These are phyloP conservation scores for Eudemis profundana DNA, from an alignment of 2,888 invertebrate genomes.

Conservation along the genomic window DNA sequence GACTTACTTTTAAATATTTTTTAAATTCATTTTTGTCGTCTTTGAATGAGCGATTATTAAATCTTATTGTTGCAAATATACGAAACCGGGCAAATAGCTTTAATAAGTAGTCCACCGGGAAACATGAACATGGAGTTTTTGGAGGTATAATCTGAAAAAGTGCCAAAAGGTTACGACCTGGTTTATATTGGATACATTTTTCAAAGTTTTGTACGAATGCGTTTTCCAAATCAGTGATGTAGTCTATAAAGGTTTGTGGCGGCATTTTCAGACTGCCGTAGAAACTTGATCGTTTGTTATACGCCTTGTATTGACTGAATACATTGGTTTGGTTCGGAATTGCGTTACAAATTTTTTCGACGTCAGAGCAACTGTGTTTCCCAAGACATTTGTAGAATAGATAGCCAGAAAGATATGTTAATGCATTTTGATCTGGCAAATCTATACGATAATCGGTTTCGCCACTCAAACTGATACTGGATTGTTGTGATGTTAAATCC, in stretches of 20 bases:
- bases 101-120: too few species aligned
- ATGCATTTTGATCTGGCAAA: slow-evolving; percentile 40
- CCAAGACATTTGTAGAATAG: slow-evolving; percentile 39
- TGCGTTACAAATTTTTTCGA: too few species aligned
- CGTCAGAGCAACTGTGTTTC: slow-evolving; percentile 38
- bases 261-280: slow-evolving; percentile 37
- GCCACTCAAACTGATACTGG: slow-evolving; percentile 25
- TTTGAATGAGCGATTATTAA: background rate
- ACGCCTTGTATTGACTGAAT: slow-evolving; percentile 11
- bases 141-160: background rate
- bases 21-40: background rate
- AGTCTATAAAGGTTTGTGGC: slow-evolving; percentile 25
- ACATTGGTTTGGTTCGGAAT: slow-evolving; percentile 1
- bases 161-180: background rate
- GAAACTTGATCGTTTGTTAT: slow-evolving; percentile 24
- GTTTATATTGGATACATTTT: slow-evolving; percentile 12
- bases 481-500: background rate
- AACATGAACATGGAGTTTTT: slow-evolving; percentile 37
- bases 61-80: slow-evolving; percentile 15
- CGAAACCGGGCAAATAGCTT: slow-evolving; percentile 40
- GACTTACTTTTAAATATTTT: background rate
- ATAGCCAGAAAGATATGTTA: slow-evolving; percentile 42
- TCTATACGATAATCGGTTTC: slow-evolving; percentile 43
- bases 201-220: slow-evolving; percentile 27
- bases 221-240: slow-evolving; percentile 26